Evolutionary conservation across 2,113 vertebrate genomes (phyloP).

Genomic region (Sisor rabdophorus): DNA sequence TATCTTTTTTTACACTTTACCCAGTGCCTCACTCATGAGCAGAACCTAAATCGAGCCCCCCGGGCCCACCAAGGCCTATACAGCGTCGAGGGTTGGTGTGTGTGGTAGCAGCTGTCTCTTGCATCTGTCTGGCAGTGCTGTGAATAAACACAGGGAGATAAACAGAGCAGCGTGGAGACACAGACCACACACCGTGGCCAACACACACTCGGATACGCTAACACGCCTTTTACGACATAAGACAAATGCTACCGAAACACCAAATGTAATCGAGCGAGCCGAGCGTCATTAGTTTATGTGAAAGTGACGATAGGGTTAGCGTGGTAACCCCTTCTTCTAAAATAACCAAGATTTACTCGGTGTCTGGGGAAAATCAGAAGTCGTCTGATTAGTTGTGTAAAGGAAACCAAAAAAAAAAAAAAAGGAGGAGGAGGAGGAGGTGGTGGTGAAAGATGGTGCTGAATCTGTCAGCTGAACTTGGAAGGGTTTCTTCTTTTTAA

Average conservation of each 20-base stretch:
- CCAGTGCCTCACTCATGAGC: conserved; percentile 4
- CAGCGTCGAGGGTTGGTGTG: conserved; percentile 11
- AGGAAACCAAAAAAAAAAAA: background rate
- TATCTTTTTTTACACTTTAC: conserved; percentile 21
- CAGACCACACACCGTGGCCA: conserved; percentile 45
- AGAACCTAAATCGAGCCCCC: conserved; percentile 34
- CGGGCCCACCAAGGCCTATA: conserved; percentile 26
- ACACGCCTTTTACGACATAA: conserved; percentile 23
- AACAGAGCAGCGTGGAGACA: conserved; percentile 38
- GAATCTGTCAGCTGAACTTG: background rate
- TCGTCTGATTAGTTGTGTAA: conserved; percentile 28
- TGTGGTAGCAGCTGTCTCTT: conserved; percentile 48
- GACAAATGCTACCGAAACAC: conserved; percentile 49
- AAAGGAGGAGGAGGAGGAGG: conserved; percentile 7
- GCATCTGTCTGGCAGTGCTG: conserved; percentile 46
- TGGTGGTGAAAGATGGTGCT: conserved; percentile 23
- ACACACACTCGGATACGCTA: conserved; percentile 38
- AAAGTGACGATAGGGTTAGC: conserved; percentile 6
- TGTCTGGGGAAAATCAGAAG: conserved; percentile 18
- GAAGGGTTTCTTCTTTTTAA: conserved; percentile 19
- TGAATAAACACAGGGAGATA: conserved; percentile 49
- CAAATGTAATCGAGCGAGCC: conserved; percentile 29
- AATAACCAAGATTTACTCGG: background rate
- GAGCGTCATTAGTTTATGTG: conserved; percentile 15
- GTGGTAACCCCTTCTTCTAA: background rate